Evolutionary conservation across 2,113 vertebrate species (phyloP).

Genomic region (Rattus rattus): DNA sequence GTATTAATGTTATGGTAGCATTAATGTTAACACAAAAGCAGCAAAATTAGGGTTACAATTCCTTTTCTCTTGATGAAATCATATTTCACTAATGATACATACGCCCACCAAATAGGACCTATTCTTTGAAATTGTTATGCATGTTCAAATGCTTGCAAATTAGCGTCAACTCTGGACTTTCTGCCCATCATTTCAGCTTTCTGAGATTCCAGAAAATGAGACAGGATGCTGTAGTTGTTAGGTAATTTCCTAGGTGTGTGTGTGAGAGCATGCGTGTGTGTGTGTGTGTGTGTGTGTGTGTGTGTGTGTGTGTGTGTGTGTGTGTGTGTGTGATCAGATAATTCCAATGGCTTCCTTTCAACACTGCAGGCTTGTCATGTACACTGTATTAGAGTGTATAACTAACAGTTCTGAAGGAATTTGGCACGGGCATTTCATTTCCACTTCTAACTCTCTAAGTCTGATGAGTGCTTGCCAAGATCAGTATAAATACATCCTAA

Average conservation of each 20-base stretch:
- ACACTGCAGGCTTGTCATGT: constrained; percentile 68
- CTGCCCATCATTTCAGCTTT: constrained; percentile 62
- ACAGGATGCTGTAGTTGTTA: constrained; percentile 74
- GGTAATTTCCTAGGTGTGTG: constrained; percentile 71
- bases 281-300: background rate
- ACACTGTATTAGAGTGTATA: constrained; percentile 68
- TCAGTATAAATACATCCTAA: constrained; percentile 65
- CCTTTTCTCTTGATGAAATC: constrained; percentile 64
- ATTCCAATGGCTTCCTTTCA: constrained; percentile 77
- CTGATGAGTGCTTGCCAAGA: constrained; percentile 63
- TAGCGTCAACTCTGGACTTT: constrained; percentile 63
- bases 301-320: background rate
- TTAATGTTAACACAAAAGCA: constrained; percentile 59
- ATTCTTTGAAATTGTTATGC: constrained; percentile 66
- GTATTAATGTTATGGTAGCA: constrained; percentile 42
- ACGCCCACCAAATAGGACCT: constrained; percentile 2
- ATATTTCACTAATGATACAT: constrained; percentile 16
- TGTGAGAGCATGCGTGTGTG: background rate
- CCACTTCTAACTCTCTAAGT: constrained; percentile 68
- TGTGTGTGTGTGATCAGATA: constrained; percentile 34
- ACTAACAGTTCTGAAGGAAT: constrained; percentile 66
- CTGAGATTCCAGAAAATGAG: constrained; percentile 72
- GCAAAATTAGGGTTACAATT: constrained; percentile 66
- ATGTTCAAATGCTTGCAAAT: constrained; percentile 74
- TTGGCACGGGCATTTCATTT: constrained; percentile 70